Conservation (phyloP, 2,113 vertebrate genomes). For the Trichechus manatus region DNA sequence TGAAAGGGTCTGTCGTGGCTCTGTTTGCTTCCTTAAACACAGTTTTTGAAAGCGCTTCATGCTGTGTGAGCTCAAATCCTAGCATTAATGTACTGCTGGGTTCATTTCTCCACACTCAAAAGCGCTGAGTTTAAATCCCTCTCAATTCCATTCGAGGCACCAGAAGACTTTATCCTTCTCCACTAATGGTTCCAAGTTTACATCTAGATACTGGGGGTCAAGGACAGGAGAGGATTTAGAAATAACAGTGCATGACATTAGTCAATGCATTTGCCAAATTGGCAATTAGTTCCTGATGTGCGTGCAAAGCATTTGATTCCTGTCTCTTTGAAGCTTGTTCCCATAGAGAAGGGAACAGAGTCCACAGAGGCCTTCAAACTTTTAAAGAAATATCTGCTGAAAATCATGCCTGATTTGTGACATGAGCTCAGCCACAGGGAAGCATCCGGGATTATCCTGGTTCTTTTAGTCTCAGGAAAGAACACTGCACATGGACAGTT, state of each 20-base stretch:
- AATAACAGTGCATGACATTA: constrained; percentile 87
- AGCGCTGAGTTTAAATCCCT: constrained; percentile 89
- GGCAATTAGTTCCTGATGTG: constrained; percentile 78
- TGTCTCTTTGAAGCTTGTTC: constrained; percentile 77
- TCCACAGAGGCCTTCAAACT: constrained; percentile 64
- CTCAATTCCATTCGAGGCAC: constrained; percentile 88
- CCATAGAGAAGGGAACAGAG: constrained; percentile 58
- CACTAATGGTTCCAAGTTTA: constrained; percentile 90
- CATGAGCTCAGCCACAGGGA: constrained; percentile 63
- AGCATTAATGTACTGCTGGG: constrained; percentile 91
- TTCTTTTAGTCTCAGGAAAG: constrained; percentile 7
- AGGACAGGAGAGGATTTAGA: constrained; percentile 91
- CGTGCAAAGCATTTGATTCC: constrained; percentile 79
- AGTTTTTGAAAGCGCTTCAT: constrained; percentile 88
- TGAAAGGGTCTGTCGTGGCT: constrained; percentile 87
- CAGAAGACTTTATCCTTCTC: constrained; percentile 88
- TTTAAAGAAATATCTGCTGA: constrained; percentile 74
- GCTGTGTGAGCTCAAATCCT: constrained; percentile 90
- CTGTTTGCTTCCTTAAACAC: constrained; percentile 88
- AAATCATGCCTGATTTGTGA: constrained; percentile 76
- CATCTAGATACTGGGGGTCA: constrained; percentile 89
- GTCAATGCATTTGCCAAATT: constrained; percentile 85
- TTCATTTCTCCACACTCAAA: constrained; percentile 89
- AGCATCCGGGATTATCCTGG: constrained; percentile 67
- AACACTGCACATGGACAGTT: background rate